Base-by-base conservation (phyloP, 92 coral and sea anemone species). In the Umimayanthus kanabou region DNA sequence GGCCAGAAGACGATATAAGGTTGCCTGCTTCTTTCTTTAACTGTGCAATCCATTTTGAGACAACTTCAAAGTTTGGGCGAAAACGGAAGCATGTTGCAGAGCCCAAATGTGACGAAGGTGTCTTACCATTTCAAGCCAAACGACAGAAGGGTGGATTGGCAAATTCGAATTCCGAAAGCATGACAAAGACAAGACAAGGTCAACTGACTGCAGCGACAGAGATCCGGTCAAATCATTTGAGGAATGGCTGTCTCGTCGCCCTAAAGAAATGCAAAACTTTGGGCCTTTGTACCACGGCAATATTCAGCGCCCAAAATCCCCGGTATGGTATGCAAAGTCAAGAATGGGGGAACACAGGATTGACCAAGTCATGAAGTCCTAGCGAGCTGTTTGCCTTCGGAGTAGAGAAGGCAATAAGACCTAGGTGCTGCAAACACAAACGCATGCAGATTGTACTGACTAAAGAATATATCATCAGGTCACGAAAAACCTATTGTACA, bases 271-370 rank as follows among this genome's bases (percentile, higher is more conserved):
- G 88, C 80, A 85, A 79, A 80, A 90, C 22, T 76, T 82, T 37
- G 91, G 89, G 14, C 86, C 91, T 1, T 64, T 88, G 72, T 88
- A 85, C 71, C 9, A 88, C 20, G 7, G 81, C 4, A 82, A 49
- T 7, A 78, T 49, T 20, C 30, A 9, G 4, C 25, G 66, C 2
- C 81, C 66, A 49, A 1, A 7, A 53, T 13, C 20, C 0, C 14
- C 18, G 3, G 88, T 87, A 15, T 89, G 90, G 94, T 93, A 93
- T 74, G 58, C 50, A 7, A 47, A 47, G 10, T 9, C 50, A 9
- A 47, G 91, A 87, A 91, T 91, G 93, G 94, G 91, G 30, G 73
- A 93, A 77, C 90, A 89, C 66, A 80, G 87, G 75, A 91, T 93
- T 33, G 87, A 87, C 43, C 85, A 78, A 33, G 82, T 89, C 37